Evolutionary conservation across 2,113 vertebrate genomes (phyloP).

Genomic region (Cyanistes caeruleus): DNA sequence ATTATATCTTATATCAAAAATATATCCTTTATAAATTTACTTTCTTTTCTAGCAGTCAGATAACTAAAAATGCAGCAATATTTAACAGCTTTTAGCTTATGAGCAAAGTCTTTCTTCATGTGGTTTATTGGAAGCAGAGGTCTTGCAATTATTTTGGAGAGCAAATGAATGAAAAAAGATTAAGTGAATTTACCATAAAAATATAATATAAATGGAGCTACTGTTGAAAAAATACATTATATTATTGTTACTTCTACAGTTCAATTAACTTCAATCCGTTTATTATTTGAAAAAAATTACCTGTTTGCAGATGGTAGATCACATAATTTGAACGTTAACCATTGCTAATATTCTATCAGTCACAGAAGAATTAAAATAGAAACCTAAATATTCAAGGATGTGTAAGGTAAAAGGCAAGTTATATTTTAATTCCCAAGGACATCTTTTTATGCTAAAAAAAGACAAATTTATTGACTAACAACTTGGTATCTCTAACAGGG

Average conservation of each 20-base stretch:
- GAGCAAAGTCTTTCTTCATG: not conserved
- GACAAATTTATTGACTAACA: not conserved
- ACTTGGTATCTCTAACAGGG: not conserved
- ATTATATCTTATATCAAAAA: not conserved
- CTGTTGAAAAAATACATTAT: not conserved
- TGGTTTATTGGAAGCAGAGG: not conserved
- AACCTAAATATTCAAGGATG: not conserved
- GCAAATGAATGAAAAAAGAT: not conserved
- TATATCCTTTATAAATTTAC: not conserved
- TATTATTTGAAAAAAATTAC: conserved; percentile 21
- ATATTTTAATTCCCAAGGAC: not conserved
- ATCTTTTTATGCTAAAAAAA: not conserved
- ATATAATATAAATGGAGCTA: conserved; percentile 7
- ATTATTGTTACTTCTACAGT: not conserved
- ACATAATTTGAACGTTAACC: not conserved
- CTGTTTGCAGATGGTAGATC: not conserved
- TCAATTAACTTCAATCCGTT: conserved; percentile 1
- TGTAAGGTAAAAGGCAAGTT: not conserved
- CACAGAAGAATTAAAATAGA: not conserved
- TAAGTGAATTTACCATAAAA: not conserved
- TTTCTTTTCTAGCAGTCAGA: not conserved
- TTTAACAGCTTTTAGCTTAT: not conserved
- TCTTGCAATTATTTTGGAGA: not conserved
- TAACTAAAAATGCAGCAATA: not conserved
- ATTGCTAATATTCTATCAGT: conserved; percentile 9